Evolutionary conservation across 1,140 invertebrate species (phyloP).

Genomic region (Eubasilissa regina): DNA sequence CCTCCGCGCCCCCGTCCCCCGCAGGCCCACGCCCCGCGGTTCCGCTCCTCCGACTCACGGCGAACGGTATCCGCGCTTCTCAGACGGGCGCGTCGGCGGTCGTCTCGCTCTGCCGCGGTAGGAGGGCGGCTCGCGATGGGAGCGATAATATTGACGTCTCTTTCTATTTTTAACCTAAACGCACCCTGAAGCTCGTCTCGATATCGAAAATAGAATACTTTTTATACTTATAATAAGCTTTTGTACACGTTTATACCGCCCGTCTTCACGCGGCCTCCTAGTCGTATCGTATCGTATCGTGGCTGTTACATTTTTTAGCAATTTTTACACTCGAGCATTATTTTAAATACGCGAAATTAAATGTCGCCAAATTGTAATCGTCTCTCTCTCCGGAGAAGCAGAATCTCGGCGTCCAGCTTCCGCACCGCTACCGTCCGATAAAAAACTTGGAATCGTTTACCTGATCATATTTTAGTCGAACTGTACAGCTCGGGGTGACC

Average conservation of each 20-base stretch:
- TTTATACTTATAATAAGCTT: constrained; percentile 38
- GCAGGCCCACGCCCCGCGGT: not conserved
- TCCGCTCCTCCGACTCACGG: not conserved
- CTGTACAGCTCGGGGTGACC: constrained; percentile 20
- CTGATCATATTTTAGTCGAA: constrained; percentile 12
- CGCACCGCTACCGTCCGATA: not conserved
- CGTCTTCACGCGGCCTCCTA: not conserved
- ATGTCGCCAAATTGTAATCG: constrained; percentile 5
- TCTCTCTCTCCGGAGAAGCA: too few relatives aligned
- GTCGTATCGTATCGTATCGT: not conserved
- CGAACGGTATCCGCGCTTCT: constrained; percentile 67
- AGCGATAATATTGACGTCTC: constrained; percentile 5
- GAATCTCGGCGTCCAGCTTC: not conserved
- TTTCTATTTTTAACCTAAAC: constrained; percentile 19
- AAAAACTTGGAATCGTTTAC: not conserved
- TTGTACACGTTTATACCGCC: constrained; percentile 37
- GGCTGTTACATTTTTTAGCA: constrained; percentile 37
- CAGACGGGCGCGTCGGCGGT: constrained; percentile 57
- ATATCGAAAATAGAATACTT: constrained; percentile 10
- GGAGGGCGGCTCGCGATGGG: not conserved
- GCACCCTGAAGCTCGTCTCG: not conserved
- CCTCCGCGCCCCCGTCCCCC: constrained; percentile 35
- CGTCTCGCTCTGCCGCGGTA: constrained; percentile 13
- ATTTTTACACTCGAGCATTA: constrained; percentile 11
- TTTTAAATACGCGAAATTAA: not conserved